These are phyloP conservation scores for Actias luna DNA, from an alignment of 2,888 invertebrate genomes.

Conservation along the genomic window DNA sequence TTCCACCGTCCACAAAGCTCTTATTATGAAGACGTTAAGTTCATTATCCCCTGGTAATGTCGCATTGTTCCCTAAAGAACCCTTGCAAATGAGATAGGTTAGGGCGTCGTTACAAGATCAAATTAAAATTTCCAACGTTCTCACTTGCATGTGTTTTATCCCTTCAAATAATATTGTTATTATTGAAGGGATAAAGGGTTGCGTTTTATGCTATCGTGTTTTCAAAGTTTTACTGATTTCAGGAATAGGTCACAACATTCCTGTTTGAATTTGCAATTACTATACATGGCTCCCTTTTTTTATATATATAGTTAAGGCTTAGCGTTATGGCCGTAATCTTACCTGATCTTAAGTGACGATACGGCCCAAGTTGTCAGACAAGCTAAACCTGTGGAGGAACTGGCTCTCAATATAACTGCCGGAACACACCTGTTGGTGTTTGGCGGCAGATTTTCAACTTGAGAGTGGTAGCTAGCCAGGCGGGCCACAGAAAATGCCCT, in stretches of 20 bases:
- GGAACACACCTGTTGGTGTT: no score
- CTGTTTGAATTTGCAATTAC: neutral
- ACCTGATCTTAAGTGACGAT: no score
- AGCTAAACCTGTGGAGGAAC: no score
- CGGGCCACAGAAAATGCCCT: no score
- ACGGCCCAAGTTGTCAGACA: no score
- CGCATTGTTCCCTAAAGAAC: neutral
- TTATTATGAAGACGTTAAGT: neutral
- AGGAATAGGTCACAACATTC: neutral
- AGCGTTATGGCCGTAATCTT: no score
- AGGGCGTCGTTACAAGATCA: constrained; percentile 35
- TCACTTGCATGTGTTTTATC: constrained; percentile 23
- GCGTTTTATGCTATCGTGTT: neutral
- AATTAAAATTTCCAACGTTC: constrained; percentile 37
- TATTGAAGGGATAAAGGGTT: constrained; percentile 12
- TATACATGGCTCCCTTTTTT: neutral
- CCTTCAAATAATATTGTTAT: constrained; percentile 10
- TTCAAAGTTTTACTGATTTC: neutral
- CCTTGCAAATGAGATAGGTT: constrained; percentile 37
- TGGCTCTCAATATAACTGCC: no score
- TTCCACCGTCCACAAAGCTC: neutral
- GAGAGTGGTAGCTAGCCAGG: no score
- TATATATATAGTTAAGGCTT: no score
- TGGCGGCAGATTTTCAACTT: no score
- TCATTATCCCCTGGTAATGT: neutral